Evolutionary conservation across 2,888 invertebrate species (phyloP).

Genomic region (Eucera pruinosa): DNA sequence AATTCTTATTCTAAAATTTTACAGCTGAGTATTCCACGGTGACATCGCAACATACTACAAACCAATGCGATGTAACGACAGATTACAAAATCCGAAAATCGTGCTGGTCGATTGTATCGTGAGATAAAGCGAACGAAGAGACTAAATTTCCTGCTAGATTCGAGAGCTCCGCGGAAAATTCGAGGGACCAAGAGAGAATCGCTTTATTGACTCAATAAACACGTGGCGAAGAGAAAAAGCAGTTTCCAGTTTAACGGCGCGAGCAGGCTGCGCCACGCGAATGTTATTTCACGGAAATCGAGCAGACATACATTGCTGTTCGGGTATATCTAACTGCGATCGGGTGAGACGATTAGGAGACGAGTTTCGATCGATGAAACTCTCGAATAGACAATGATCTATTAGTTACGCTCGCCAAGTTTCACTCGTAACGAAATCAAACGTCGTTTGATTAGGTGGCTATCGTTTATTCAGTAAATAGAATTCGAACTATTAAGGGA

Average conservation of each 20-base stretch:
- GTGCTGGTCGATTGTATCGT: background rate
- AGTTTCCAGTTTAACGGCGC: conserved; percentile 17
- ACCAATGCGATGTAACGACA: no score
- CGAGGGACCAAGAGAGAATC: background rate
- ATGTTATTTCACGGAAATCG: conserved; percentile 17
- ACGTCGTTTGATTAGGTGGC: background rate
- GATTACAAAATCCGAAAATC: conserved; percentile 1
- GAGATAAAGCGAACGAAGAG: conserved; percentile 4
- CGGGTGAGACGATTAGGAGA: conserved; percentile 11
- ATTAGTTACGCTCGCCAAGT: background rate
- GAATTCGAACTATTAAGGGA: background rate
- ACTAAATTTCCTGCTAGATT: conserved; percentile 8
- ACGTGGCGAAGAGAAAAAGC: background rate
- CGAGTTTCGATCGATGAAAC: background rate
- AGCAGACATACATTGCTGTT: background rate
- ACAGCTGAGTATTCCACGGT: no score
- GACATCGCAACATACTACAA: no score
- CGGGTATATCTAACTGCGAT: background rate
- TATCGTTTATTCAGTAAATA: background rate
- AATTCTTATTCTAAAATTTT: no score
- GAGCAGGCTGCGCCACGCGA: background rate
- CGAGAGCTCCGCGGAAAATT: conserved; percentile 6
- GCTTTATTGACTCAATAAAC: conserved; percentile 17
- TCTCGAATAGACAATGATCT: background rate
- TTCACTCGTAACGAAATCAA: background rate